These are phyloP conservation scores for Sesamia inferens DNA, from an alignment of 2,888 invertebrate species.

Conservation along the genomic window DNA sequence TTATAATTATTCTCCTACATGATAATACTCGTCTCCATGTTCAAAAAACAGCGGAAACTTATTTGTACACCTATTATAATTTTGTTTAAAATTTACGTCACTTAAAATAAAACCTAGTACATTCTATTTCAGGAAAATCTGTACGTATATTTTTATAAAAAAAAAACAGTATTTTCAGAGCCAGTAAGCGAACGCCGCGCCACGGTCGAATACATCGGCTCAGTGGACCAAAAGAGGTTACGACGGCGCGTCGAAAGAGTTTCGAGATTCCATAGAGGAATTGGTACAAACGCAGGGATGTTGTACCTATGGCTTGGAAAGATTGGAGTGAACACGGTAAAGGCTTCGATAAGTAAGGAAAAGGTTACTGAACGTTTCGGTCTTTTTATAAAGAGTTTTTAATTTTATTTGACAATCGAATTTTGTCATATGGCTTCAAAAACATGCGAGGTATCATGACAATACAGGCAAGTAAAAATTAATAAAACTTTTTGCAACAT, in stretches of 20 bases:
- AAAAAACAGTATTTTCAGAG: conserved; percentile 8
- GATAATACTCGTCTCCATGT: too few relatives aligned
- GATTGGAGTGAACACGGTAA: background rate
- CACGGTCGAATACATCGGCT: conserved; percentile 24
- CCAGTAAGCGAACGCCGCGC: conserved; percentile 9
- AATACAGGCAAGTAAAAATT: background rate
- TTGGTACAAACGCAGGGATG: background rate
- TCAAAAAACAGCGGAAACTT: too few relatives aligned
- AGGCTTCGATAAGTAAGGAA: background rate
- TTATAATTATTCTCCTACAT: too few relatives aligned
- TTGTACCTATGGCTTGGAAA: background rate
- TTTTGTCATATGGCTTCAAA: background rate
- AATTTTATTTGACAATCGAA: background rate
- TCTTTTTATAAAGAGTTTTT: background rate
- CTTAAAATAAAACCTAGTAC: background rate
- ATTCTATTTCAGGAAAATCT: background rate
- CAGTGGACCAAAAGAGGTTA: conserved; percentile 44
- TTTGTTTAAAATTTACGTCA: background rate
- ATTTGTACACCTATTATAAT: background rate
- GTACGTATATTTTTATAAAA: background rate
- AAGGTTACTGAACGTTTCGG: background rate
- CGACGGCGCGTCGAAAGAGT: conserved; percentile 15
- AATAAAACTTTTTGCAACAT: too few relatives aligned
- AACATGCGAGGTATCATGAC: background rate
- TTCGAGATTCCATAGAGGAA: background rate